phyloP scores from a whole-genome alignment of 2,113 vertebrate species.

The Bungarus multicinctus region DNA sequence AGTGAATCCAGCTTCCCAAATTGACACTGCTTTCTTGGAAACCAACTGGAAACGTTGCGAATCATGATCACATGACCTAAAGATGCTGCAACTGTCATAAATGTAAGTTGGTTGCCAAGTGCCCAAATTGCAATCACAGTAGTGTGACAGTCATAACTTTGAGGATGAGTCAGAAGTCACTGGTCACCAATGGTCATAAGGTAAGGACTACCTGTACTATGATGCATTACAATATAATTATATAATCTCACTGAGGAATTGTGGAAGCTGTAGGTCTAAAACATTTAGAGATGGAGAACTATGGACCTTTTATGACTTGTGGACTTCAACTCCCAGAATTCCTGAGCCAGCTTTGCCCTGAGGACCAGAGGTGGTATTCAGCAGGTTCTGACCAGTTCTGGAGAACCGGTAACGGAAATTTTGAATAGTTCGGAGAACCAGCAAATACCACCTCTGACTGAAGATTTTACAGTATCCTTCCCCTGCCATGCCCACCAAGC shows the following conservation, averaged over 20 bases:
- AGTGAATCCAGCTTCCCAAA: not conserved
- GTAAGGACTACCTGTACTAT: not conserved
- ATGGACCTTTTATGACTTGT: not conserved
- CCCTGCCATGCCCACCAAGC: no score
- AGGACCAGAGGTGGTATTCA: no score
- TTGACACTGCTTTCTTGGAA: not conserved
- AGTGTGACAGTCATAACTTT: not conserved
- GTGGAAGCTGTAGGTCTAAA: not conserved
- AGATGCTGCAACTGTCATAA: not conserved
- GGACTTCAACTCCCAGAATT: no score
- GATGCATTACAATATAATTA: not conserved
- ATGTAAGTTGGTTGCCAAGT: not conserved
- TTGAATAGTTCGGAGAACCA: no score
- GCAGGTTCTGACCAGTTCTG: no score
- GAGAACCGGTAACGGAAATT: no score
- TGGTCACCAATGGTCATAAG: not conserved
- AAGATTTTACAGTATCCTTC: no score
- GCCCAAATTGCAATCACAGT: not conserved
- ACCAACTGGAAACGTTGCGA: not conserved
- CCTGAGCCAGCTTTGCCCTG: no score
- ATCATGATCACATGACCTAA: not conserved
- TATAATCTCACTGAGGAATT: not conserved
- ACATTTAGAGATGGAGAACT: not conserved
- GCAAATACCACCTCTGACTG: no score
- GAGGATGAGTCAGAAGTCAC: not conserved